These are phyloP conservation scores for Lypha dubia DNA, from an alignment of 2,888 invertebrate species.

Conservation along the genomic window DNA sequence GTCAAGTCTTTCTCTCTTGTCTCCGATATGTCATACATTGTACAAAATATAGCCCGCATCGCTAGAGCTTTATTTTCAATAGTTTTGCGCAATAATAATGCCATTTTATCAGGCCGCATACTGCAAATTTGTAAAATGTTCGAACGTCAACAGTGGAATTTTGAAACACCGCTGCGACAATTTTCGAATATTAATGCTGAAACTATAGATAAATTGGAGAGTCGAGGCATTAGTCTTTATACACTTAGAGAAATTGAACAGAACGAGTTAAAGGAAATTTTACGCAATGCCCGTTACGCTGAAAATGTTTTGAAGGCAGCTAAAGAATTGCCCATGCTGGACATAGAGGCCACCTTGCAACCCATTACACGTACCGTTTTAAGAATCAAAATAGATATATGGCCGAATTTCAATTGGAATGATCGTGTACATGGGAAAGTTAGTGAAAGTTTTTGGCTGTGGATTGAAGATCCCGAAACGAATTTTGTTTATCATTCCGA, in stretches of 20 bases:
- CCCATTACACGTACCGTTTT: conserved; percentile 97
- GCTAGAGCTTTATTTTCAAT: conserved; percentile 97
- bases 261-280: conserved; percentile 92
- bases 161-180: conserved; percentile 93
- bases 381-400: conserved; percentile 91
- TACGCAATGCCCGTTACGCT: conserved; percentile 90
- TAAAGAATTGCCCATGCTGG: conserved; percentile 92
- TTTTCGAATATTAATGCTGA: conserved; percentile 90
- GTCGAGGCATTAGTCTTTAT: conserved; percentile 89
- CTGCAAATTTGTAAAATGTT: conserved; percentile 95
- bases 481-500: conserved; percentile 98
- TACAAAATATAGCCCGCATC: conserved; percentile 95
- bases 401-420: conserved; percentile 92
- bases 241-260: conserved; percentile 93
- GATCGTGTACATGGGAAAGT: conserved; percentile 94
- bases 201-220: conserved; percentile 91
- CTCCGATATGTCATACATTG: conserved; percentile 82
- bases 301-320: conserved; percentile 91
- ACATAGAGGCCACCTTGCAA: conserved; percentile 93
- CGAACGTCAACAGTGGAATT: conserved; percentile 95
- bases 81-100: conserved; percentile 93
- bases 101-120: conserved; percentile 93
- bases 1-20: conserved; percentile 85
- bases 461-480: conserved; percentile 98
- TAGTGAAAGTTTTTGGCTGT: conserved; percentile 97